Evolutionary conservation across 2,797 vertebrate species (phyloP).

Genomic region (Otolemur crassicaudatus): DNA sequence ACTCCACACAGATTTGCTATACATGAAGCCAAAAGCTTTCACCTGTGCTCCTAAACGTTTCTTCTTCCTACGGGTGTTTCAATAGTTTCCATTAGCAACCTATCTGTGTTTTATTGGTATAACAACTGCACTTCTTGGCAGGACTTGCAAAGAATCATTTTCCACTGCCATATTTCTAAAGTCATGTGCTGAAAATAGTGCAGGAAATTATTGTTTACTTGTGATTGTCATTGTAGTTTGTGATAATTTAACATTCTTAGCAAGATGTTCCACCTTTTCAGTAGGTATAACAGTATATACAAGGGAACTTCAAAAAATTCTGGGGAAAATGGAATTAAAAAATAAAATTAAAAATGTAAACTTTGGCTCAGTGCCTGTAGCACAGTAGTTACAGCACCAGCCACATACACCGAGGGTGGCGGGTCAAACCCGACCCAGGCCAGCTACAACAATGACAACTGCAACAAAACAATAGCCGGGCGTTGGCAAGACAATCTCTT

Average conservation of each 20-base stretch:
- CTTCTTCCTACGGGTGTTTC: not conserved
- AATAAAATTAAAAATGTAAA: not conserved
- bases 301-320: not conserved
- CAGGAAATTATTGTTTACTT: constrained; percentile 28
- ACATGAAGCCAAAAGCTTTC: not conserved
- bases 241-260: constrained; percentile 22
- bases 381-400: no score
- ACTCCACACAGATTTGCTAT: not conserved
- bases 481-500: no score
- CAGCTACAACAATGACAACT: no score
- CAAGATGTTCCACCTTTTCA: not conserved
- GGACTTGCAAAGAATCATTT: not conserved
- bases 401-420: no score
- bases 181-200: not conserved
- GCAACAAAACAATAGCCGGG: no score
- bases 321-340: not conserved
- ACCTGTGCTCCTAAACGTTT: not conserved
- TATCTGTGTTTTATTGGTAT: not conserved
- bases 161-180: not conserved
- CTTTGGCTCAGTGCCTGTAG: not conserved
- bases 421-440: no score
- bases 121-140: not conserved
- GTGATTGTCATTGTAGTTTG: not conserved
- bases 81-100: not conserved
- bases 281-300: not conserved